Evolutionary conservation across 2,888 invertebrate genomes (phyloP).

Genomic region (Frankliniella fusca): DNA sequence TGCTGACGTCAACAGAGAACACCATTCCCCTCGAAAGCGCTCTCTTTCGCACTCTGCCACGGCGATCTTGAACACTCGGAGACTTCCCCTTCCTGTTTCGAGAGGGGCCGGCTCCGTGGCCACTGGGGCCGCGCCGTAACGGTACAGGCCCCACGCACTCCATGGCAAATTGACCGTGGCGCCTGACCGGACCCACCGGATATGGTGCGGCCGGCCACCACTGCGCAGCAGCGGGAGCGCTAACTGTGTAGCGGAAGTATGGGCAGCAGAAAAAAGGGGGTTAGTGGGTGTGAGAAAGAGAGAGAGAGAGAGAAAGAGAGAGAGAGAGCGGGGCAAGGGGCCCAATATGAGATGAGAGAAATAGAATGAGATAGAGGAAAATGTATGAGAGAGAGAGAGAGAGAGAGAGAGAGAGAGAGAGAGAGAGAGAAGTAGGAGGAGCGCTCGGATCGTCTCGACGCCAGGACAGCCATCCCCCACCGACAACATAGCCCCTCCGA

Average conservation of each 20-base stretch:
- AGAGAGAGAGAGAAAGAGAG: constrained; percentile 15
- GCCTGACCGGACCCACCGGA: too few species aligned
- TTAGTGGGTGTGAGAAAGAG: neutral
- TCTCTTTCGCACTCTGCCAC: too few species aligned
- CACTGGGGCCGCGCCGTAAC: too few species aligned
- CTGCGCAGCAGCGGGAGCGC: too few species aligned
- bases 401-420: constrained; percentile 18
- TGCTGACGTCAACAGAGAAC: too few species aligned
- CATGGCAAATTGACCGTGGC: too few species aligned
- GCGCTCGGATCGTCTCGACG: neutral
- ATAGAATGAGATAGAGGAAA: neutral
- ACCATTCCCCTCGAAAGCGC: too few species aligned
- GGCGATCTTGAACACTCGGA: too few species aligned
- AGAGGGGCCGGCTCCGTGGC: too few species aligned
- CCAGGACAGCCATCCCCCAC: neutral
- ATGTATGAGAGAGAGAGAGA: neutral
- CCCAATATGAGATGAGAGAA: neutral
- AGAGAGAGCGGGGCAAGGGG: neutral
- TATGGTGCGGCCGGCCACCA: too few species aligned
- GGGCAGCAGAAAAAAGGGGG: neutral
- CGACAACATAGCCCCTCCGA: neutral
- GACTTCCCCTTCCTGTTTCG: too few species aligned
- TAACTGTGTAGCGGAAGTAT: neutral
- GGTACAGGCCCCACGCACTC: too few species aligned
- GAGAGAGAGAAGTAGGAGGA: neutral